Evolutionary conservation across 2,113 vertebrate genomes (phyloP), one percentile per base, ranked within the genome.

Genomic region (Cacatua alba): DNA sequence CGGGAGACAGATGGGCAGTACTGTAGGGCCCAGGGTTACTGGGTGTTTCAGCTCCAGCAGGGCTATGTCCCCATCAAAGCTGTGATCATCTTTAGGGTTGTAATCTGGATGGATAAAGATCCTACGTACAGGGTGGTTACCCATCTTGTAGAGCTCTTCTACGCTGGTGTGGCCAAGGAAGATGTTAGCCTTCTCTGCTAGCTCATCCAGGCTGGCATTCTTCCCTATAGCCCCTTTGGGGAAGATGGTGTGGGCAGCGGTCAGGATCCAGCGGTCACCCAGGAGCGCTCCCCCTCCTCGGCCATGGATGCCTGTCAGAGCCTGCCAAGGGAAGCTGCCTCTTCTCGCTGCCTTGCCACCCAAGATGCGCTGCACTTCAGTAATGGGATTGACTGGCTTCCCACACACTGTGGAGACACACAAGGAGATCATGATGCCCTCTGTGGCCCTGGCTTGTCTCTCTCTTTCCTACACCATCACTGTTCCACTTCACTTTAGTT

Each of bases 311-410:
- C 1, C 7, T 7, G 91, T 94, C 98, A 98, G 90, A 6, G 98
- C 98, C 60, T 99, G 99, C 99, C 99, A 99, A 3, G 99, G 99
- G 86, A 99, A 98, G 76, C 97, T 98, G 80, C 99, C 98, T 7
- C 44, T 29, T 3, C 11, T 2, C 17, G 99, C 99, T 2, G 1
- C 0, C 3, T 57, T 25, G 21, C 99, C 99, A 8, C 98, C 98
- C 39, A 98, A 52, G 94, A 99, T 98, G 55, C 98, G 98, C 49
- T 87, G 52, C 24, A 76, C 17, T 44, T 96, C 37, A 17, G 62
- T 2, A 26, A 98, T 0, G 0, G 98, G 98, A 17, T 90, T 26
- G 37, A 93, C 69, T 0, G 98, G 98, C 83, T 93, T 98, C 41
- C 99, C 99, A 24, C 99, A 99, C 67, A 99, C 99, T 99, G 95